phyloP scores from a whole-genome alignment of 2,888 invertebrate species.

The Coenonympha glycerion region DNA sequence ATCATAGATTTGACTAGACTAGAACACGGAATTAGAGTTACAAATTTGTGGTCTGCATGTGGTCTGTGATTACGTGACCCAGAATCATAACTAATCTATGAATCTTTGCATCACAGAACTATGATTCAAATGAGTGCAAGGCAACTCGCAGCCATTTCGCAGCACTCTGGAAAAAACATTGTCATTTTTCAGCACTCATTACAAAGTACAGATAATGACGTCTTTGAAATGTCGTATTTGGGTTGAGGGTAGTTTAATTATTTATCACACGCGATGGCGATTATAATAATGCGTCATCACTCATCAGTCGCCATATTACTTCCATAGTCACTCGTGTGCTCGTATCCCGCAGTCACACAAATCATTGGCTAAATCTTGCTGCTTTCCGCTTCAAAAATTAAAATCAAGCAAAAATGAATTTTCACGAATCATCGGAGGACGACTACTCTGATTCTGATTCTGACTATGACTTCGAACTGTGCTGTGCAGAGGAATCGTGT shows the following conservation, averaged over 20 bases:
- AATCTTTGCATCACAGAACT: too few species aligned
- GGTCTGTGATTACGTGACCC: too few species aligned
- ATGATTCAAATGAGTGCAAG: too few species aligned
- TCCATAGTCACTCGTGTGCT: background rate
- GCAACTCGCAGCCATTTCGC: too few species aligned
- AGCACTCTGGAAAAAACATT: too few species aligned
- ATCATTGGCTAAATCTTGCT: background rate
- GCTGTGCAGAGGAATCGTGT: conserved; percentile 32
- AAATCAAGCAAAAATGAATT: conserved; percentile 30
- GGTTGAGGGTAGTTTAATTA: background rate
- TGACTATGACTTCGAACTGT: conserved; percentile 40
- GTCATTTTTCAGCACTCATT: too few species aligned
- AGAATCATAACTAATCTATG: too few species aligned
- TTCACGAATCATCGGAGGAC: conserved; percentile 35
- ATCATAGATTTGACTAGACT: too few species aligned
- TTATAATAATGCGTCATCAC: background rate
- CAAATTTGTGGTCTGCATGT: too few species aligned
- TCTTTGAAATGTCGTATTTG: background rate
- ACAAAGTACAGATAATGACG: background rate
- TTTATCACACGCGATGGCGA: background rate
- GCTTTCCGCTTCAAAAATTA: background rate
- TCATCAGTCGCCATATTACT: background rate
- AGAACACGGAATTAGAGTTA: too few species aligned
- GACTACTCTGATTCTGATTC: conserved; percentile 41
- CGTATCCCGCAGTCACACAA: background rate